Percentiles rank a stretch among this genome's conserved stretches.
Evolutionary conservation across 2,888 invertebrate species (phyloP).

Genomic region (Amorpha juglandis): DNA sequence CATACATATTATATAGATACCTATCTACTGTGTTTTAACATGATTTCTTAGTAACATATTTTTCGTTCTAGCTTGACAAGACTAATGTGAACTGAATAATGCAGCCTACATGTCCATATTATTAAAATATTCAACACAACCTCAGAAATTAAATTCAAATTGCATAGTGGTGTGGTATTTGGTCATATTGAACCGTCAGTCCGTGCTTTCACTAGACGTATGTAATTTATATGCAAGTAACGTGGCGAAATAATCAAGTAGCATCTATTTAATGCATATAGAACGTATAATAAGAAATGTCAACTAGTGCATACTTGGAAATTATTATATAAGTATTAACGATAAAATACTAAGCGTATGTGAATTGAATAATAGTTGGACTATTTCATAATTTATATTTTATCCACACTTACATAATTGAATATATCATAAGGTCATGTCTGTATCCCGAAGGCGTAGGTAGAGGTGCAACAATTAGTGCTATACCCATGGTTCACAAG

Average conservation of each 20-base stretch:
- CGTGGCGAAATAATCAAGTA: slow-evolving; percentile 35
- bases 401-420: background rate
- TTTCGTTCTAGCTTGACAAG: slow-evolving; percentile 18
- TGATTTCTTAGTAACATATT: background rate
- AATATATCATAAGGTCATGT: no score
- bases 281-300: slow-evolving; percentile 29
- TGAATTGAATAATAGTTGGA: slow-evolving; percentile 2
- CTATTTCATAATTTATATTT: background rate
- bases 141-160: slow-evolving; percentile 45
- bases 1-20: no score
- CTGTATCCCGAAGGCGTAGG: no score
- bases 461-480: no score
- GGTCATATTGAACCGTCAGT: slow-evolving; percentile 47
- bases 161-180: slow-evolving; percentile 52
- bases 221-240: slow-evolving; percentile 41
- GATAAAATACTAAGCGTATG: slow-evolving; percentile 6
- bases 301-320: slow-evolving; percentile 21
- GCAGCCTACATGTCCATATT: background rate
- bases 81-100: slow-evolving; percentile 13
- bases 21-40: background rate
- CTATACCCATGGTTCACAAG: no score
- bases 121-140: slow-evolving; percentile 30
- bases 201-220: slow-evolving; percentile 49
- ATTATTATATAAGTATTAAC: slow-evolving; percentile 24
- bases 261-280: slow-evolving; percentile 26